These are phyloP conservation scores for Galaxias olidus DNA, from an alignment of 2,797 vertebrate genomes.

Conservation along the genomic window DNA sequence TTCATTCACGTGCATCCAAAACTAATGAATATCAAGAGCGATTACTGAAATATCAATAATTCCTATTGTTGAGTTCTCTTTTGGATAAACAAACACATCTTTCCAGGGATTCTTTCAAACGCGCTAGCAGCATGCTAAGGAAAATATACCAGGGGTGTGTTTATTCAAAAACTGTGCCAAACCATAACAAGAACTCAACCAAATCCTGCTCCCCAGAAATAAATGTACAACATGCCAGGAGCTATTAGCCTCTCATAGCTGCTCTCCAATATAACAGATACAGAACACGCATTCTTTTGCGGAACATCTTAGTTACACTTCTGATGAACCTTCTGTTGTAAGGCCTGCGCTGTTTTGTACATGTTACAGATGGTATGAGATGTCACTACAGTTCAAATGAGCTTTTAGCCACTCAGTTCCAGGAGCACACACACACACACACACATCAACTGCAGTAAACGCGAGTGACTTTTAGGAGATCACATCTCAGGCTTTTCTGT, in stretches of 20 bases:
- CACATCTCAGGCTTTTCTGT: no score
- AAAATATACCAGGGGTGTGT: constrained; percentile 9
- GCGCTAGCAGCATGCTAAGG: neutral
- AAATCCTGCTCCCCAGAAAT: constrained; percentile 9
- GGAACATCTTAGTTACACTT: constrained; percentile 44
- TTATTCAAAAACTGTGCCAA: neutral
- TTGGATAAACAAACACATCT: constrained; percentile 9
- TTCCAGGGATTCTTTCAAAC: neutral
- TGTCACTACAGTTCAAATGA: constrained; percentile 2
- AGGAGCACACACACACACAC: constrained; percentile 27
- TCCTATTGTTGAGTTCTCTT: constrained; percentile 8
- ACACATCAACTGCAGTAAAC: constrained; percentile 22
- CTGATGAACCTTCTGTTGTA: constrained; percentile 44
- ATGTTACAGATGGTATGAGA: constrained; percentile 28
- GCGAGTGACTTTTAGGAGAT: no score
- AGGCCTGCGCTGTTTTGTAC: constrained; percentile 33
- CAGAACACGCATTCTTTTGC: constrained; percentile 31
- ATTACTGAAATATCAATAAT: constrained; percentile 20
- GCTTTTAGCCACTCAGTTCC: constrained; percentile 31
- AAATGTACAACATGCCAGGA: constrained; percentile 12
- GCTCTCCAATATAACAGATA: constrained; percentile 16
- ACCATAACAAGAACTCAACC: constrained; percentile 1
- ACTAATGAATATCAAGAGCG: neutral
- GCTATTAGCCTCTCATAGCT: neutral
- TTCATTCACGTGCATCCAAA: constrained; percentile 15